Evolutionary conservation across 2,888 invertebrate species (phyloP), one percentile per base, ranked within the genome.

Genomic region (Theretra japonica): DNA sequence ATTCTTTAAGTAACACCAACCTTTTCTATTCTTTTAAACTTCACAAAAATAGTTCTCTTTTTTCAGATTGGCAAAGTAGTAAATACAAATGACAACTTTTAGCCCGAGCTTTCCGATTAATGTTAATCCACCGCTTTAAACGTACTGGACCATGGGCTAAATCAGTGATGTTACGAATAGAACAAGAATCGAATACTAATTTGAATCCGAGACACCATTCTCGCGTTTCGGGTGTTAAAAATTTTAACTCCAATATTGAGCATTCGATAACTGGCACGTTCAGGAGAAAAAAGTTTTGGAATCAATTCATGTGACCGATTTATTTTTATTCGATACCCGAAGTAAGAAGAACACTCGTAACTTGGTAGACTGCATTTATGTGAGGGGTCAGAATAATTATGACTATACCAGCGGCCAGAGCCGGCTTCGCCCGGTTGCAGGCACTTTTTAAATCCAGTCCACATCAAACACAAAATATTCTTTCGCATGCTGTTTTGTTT

Each of bases 121-220:
- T 68, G 6, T n/a, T 53, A 50, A 19, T 68, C 6, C 4, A 68
- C 4, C 50, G 50, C 4, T 17, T 33, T 21, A 62, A 59, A 2
- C 5, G 17, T 59, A 59, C 28, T 28, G 28, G 5, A 28, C 59
- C 25, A 68, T 68, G 7, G 25, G 5, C 2, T 23, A 50, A 68
- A 68, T 68, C 68, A 68, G 50, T 50, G 68, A 7, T 50, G 25
- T 68, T 25, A 25, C 50, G 19, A 33, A 23, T 60, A 60, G 23
- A 23, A 50, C 68, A 25, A 23, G 68, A 50, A 68, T 68, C 25
- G 68, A 68, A 68, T 50, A 68, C 53, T 68, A 53, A 68, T 48
- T 68, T 23, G 17, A 69, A 30, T 28, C 30, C 17, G 11, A 7
- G 17, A 8, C 68, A 28, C 19, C 53, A 28, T 68, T 41, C 21